phyloP scores from a whole-genome alignment of 2,888 invertebrate species.

The Agelastica alni region DNA sequence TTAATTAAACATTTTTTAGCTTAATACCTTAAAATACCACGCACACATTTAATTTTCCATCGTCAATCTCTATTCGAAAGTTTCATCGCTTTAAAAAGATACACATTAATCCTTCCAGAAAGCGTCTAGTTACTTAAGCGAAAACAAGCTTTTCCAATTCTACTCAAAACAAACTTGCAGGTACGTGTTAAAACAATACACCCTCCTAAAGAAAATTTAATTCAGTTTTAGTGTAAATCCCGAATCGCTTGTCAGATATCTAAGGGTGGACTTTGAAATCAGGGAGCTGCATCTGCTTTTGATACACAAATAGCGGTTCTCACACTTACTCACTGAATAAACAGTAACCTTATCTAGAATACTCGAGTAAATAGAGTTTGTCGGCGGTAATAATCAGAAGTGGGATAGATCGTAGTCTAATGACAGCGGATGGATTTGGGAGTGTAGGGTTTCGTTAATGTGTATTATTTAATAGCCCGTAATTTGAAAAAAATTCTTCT shows the following conservation, averaged over 20 bases:
- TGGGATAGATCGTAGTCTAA: conserved; percentile 5
- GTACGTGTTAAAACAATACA: conserved; percentile 11
- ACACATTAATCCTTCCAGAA: too few species aligned
- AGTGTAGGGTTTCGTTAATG: conserved; percentile 2
- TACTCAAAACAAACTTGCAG: conserved; percentile 6
- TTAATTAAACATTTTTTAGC: too few species aligned
- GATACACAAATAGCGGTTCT: conserved; percentile 32
- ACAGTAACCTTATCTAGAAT: conserved; percentile 53
- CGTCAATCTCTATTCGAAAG: too few species aligned
- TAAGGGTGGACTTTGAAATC: conserved; percentile 8
- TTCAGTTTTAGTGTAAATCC: conserved; percentile 19
- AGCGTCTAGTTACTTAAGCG: neutral
- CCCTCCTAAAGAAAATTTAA: conserved; percentile 16
- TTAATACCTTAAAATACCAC: too few species aligned
- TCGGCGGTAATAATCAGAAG: conserved; percentile 12
- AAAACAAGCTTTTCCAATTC: conserved; percentile 13
- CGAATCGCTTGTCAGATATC: conserved; percentile 11
- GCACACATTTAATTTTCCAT: too few species aligned
- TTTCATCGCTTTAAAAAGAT: too few species aligned
- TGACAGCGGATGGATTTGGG: neutral
- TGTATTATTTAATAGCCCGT: too few species aligned
- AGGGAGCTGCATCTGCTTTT: conserved; percentile 26
- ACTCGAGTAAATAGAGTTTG: conserved; percentile 47
- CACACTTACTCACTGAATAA: conserved; percentile 52
- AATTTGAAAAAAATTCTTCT: too few species aligned